Percentiles rank a stretch among this genome's conserved stretches.
Evolutionary conservation across 2,113 vertebrate genomes (phyloP).

Genomic region (Epinephelus lanceolatus): DNA sequence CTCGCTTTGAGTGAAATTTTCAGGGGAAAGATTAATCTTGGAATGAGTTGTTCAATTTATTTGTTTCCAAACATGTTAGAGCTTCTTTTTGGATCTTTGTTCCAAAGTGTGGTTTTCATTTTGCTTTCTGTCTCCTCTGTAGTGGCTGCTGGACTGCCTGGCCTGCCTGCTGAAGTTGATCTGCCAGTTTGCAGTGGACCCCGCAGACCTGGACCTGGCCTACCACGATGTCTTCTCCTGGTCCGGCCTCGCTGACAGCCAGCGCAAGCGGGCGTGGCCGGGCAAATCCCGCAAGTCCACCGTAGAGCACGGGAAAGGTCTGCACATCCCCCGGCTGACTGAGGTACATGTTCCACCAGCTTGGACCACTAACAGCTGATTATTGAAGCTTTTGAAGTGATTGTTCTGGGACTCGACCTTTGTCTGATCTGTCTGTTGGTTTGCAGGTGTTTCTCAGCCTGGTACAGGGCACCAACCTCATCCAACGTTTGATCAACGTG

Average conservation of each 20-base stretch:
- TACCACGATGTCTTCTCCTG: constrained; percentile 99
- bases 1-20: neutral
- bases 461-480: constrained; percentile 96
- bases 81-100: neutral
- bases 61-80: neutral
- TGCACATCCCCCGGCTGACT: constrained; percentile 96
- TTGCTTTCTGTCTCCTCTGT: neutral
- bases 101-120: neutral
- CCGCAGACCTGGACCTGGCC: constrained; percentile 95
- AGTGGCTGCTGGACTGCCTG: constrained; percentile 99
- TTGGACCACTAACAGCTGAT: fast-evolving
- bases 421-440: constrained; percentile 38
- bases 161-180: constrained; percentile 98
- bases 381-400: too few species aligned
- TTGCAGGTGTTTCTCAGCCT: constrained; percentile 96
- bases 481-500: constrained; percentile 97
- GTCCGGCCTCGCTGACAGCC: constrained; percentile 93
- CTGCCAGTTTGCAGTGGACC: constrained; percentile 99
- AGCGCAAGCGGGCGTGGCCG: constrained; percentile 95
- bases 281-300: constrained; percentile 95
- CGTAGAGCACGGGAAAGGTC: constrained; percentile 94
- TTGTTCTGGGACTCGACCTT: neutral
- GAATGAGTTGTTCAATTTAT: neutral
- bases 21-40: too few species aligned
- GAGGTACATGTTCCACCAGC: constrained; percentile 85